These are phyloP conservation scores for Cheilosia urbana DNA, from an alignment of 2,888 invertebrate genomes.

Conservation along the genomic window DNA sequence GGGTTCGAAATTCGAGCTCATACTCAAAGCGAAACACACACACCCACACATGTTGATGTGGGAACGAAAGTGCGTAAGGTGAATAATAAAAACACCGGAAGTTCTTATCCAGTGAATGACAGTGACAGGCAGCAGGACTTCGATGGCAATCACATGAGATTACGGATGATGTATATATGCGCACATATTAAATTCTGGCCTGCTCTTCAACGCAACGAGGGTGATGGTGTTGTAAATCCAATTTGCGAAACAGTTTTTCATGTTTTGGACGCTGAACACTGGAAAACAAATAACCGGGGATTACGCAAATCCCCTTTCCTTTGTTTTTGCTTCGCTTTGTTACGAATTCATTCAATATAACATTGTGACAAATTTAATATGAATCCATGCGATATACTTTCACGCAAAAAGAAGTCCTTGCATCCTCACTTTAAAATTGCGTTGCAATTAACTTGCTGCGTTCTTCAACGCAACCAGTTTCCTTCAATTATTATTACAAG, in stretches of 20 bases:
- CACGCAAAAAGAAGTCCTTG: not conserved
- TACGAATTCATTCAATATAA: too few species aligned
- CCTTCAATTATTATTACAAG: slow-evolving; percentile 2
- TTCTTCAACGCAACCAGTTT: slow-evolving; percentile 9
- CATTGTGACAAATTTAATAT: too few species aligned
- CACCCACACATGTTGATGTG: not conserved
- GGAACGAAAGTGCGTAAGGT: slow-evolving; percentile 25
- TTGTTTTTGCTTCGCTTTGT: not conserved
- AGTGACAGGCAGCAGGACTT: slow-evolving; percentile 39
- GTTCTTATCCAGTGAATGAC: slow-evolving; percentile 44
- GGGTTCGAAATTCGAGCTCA: slow-evolving; percentile 12
- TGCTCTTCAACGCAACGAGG: not conserved
- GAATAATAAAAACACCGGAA: slow-evolving; percentile 58
- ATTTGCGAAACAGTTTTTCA: slow-evolving; percentile 40
- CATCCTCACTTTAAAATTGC: not conserved
- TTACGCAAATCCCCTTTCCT: not conserved
- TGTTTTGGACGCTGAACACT: slow-evolving; percentile 10
- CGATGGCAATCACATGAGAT: slow-evolving; percentile 43
- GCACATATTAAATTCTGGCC: not conserved
- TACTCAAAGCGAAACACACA: not conserved
- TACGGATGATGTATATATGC: slow-evolving; percentile 9
- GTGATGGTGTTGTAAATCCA: slow-evolving; percentile 48
- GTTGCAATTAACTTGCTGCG: not conserved
- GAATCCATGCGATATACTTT: too few species aligned
- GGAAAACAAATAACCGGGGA: slow-evolving; percentile 19